Base-by-base conservation (phyloP, 1,140 invertebrate species). In the Euglossa dilemma region DNA sequence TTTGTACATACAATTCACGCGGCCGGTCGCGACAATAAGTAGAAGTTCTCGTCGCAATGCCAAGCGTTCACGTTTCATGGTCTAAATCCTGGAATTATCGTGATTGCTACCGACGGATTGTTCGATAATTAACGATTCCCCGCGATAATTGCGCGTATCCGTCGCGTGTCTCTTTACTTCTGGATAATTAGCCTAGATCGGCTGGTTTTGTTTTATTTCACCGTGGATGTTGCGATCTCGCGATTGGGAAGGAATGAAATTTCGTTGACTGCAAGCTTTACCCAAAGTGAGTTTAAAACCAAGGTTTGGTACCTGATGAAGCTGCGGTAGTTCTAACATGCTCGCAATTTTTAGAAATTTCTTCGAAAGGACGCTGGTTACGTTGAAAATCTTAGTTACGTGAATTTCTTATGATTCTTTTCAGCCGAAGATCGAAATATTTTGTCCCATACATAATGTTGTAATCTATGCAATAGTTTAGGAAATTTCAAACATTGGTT, bases 11-110 rank as follows among this genome's bases (percentile, higher is more conserved):
- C 57, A 66, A 67, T 67, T 67, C 43, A 45, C 20, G 23, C 23
- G n/a, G 11, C 11, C 20, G 20, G 47, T 67, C 64, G 12, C 23
- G 57, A 69, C 52, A 69, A 69, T 69, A 69, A 69, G 3, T 45
- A n/a, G 52, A 50, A 45, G 12, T 12, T 47, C 50, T 25, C 6
- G 23, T n/a, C 36, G 64, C 43, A 56, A 57, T 69, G 64, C 52
- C 36, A 47, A n/a, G 76, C 50, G 23, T 43, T 11, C 64, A 23
- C 50, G 61, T 52, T 67, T 70, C 52, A 79, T 59, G 64, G 11
- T 79, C 64, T 70, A 59, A 66, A 79, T 79, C 64, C 66, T 79
- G 9, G n/a, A 18, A 59, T 70, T 70, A 79, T 70, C 36, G 59
- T 57, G 47, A 79, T 70, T 36, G 14, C 45, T 47, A 70, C 7